Conservation (phyloP, 2,797 vertebrate genomes). For the Limnodromus scolopaceus region DNA sequence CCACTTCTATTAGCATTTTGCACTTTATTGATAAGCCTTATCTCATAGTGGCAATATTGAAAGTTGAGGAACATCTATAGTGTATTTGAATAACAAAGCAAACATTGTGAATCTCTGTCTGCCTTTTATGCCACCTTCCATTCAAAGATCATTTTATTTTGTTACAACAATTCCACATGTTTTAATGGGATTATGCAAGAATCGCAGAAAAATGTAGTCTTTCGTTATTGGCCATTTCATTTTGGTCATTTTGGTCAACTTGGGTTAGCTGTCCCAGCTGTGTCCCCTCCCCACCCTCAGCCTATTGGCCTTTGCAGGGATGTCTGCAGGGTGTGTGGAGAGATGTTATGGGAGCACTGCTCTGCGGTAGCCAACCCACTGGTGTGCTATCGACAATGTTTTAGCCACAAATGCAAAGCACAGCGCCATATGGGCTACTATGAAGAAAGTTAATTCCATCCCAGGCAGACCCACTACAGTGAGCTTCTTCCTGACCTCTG, state of each 20-base stretch:
- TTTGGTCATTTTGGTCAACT: not conserved
- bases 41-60: not conserved
- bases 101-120: not conserved
- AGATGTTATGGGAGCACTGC: not conserved
- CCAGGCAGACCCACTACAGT: not conserved
- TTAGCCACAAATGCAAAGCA: not conserved
- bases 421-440: not conserved
- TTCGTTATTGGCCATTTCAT: not conserved
- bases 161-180: not conserved
- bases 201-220: not conserved
- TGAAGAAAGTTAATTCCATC: not conserved
- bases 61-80: not conserved
- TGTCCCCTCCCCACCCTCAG: not conserved
- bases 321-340: not conserved
- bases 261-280: not conserved
- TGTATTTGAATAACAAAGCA: not conserved
- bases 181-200: not conserved
- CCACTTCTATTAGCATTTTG: not conserved
- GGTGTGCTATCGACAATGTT: not conserved
- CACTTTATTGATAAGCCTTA: not conserved
- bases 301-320: not conserved
- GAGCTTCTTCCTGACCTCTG: not conserved
- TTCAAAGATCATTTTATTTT: not conserved
- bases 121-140: not conserved
- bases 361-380: not conserved